These are phyloP conservation scores for Callyntrura sp. DNA, from an alignment of 2,888 invertebrate species.

Conservation along the genomic window DNA sequence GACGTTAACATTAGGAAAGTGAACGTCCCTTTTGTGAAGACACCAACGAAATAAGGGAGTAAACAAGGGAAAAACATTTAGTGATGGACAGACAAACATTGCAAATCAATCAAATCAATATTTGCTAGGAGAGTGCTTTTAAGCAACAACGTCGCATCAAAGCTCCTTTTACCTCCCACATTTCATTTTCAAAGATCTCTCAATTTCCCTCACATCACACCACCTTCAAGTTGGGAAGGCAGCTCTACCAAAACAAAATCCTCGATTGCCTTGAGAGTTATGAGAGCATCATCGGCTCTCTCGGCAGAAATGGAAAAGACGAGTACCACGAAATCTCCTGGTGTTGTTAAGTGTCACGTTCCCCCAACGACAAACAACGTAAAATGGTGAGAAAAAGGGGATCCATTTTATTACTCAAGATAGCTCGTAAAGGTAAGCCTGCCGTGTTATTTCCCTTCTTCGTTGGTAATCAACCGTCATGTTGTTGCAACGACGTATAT, in stretches of 20 bases:
- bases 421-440: slow-evolving; percentile 41
- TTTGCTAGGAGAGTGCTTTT: not conserved
- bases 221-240: not conserved
- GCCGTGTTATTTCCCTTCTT: not conserved
- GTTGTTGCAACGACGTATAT: not conserved
- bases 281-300: not conserved
- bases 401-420: slow-evolving; percentile 43
- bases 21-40: not conserved
- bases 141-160: slow-evolving; percentile 14
- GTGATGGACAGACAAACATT: no score
- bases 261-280: not conserved
- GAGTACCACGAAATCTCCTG: not conserved
- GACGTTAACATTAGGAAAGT: no score
- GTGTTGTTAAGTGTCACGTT: not conserved
- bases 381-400: no score
- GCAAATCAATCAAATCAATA: no score
- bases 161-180: slow-evolving; percentile 12
- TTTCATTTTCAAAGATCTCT: not conserved
- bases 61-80: slow-evolving; percentile 17
- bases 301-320: not conserved
- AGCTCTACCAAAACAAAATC: not conserved
- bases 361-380: not conserved
- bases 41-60: not conserved
- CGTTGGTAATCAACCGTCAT: not conserved
- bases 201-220: not conserved